Conservation (phyloP, 2,797 vertebrate species). For the Anolis apletophallus region DNA sequence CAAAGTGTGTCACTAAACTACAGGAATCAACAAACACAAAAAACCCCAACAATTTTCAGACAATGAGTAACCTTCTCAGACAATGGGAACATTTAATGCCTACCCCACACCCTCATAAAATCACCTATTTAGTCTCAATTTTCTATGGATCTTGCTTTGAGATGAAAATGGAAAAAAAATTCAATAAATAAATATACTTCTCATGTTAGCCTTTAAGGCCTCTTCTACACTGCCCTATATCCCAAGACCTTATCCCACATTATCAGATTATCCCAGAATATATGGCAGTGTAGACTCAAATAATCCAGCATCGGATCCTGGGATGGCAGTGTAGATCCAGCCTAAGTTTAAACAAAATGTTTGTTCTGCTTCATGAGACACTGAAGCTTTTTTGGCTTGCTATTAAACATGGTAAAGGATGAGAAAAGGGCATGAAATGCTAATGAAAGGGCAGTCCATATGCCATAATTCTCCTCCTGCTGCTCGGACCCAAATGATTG, state of each 20-base stretch:
- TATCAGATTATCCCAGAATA: too few relatives aligned
- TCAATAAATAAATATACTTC: conserved; percentile 1
- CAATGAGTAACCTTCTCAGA: neutral
- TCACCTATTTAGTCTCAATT: too few relatives aligned
- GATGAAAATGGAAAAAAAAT: too few relatives aligned
- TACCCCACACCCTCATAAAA: neutral
- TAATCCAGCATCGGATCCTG: too few relatives aligned
- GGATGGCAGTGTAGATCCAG: too few relatives aligned
- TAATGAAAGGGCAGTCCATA: neutral
- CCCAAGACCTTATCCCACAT: too few relatives aligned
- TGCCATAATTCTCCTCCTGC: neutral
- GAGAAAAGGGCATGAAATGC: conserved; percentile 1
- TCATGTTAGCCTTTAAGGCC: conserved; percentile 15
- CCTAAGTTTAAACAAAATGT: neutral
- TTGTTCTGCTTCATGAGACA: neutral
- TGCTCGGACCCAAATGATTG: neutral
- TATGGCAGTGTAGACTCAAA: too few relatives aligned
- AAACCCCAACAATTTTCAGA: neutral
- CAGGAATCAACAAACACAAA: neutral
- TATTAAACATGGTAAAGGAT: neutral
- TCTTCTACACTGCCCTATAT: too few relatives aligned
- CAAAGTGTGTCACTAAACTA: neutral
- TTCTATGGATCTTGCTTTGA: too few relatives aligned
- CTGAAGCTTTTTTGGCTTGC: neutral
- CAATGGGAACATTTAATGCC: neutral